Evolutionary conservation across 2,113 vertebrate genomes (phyloP), one percentile per base, ranked within the genome.

Genomic region (Ophiodon elongatus): DNA sequence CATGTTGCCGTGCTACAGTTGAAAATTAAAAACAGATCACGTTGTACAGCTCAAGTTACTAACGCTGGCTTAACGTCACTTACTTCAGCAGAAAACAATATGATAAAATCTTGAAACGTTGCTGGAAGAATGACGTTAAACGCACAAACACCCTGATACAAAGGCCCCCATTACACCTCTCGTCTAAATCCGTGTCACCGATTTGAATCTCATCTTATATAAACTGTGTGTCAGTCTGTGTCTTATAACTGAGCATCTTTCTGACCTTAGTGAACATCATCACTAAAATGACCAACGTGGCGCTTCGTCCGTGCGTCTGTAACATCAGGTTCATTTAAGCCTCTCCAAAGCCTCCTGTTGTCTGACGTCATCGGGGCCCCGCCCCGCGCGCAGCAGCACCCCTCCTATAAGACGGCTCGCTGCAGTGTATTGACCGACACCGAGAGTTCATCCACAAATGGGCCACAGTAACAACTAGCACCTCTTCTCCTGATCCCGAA

Each of bases 401-500:
- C n/a, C n/a, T n/a, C n/a, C n/a, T n/a, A n/a, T n/a, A n/a, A n/a
- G n/a, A n/a, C n/a, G n/a, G n/a, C n/a, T n/a, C n/a, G n/a, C n/a
- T n/a, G n/a, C 71, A 2, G 43, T 0, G 2, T 8, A 57, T 77
- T 37, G 85, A 81, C 52, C 83, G 6, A 6, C 4, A 4, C 9
- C 2, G 65, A 45, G 7, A 77, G n/a, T 5, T 65, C 31, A 10
- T 69, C 63, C 27, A 91, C 93, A 84, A 85, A 96, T 96, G 96
- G 95, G 91, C 87, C 80, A 92, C 68, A 37, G 80, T 59, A 78
- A 79, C 64, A 94, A 93, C 88, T 95, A 95, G 87, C 79, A 77
- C 23, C 17, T 83, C 85, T 74, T 70, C 80, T n/a, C n/a, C n/a
- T n/a, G n/a, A n/a, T n/a, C 63, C 31, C 54, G 62, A 74, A 89